Evolutionary conservation across 1,140 invertebrate species (phyloP).

Genomic region (Hyles euphorbiae): DNA sequence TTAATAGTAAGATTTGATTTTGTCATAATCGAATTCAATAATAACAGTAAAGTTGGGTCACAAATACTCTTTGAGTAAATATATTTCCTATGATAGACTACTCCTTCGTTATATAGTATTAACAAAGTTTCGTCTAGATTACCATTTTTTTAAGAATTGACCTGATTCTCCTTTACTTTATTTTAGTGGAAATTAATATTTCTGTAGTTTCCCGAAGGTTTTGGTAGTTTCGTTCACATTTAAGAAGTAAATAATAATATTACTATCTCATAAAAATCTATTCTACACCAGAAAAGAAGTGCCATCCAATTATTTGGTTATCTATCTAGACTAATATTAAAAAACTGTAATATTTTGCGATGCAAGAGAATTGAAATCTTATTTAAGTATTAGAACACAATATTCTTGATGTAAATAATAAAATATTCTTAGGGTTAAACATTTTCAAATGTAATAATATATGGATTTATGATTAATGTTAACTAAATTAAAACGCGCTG

Average conservation of each 20-base stretch:
- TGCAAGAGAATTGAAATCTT: slow-evolving; percentile 72
- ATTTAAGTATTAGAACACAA: slow-evolving; percentile 47
- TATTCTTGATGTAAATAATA: slow-evolving; percentile 35
- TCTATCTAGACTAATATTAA: slow-evolving; percentile 52
- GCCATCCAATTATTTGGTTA: slow-evolving; percentile 63
- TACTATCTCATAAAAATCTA: slow-evolving; percentile 26
- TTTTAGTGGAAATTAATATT: too few relatives aligned
- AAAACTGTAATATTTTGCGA: slow-evolving; percentile 59
- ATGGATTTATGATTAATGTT: background rate
- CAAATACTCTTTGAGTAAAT: too few relatives aligned
- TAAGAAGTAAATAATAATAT: slow-evolving; percentile 8
- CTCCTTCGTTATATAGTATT: too few relatives aligned
- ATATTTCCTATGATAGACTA: too few relatives aligned
- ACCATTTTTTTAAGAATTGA: too few relatives aligned
- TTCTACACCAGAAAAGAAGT: slow-evolving; percentile 48
- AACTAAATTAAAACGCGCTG: too few relatives aligned
- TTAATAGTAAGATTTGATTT: too few relatives aligned
- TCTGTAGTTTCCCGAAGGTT: too few relatives aligned
- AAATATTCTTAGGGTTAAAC: slow-evolving; percentile 12
- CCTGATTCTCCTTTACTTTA: too few relatives aligned
- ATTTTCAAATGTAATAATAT: slow-evolving; percentile 23
- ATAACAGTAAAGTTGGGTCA: too few relatives aligned
- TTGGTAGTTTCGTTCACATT: background rate
- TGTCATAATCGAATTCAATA: too few relatives aligned
- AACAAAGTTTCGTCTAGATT: too few relatives aligned